These are phyloP conservation scores for Drosophila robusta DNA, from an alignment of 2,888 invertebrate genomes.

Conservation along the genomic window DNA sequence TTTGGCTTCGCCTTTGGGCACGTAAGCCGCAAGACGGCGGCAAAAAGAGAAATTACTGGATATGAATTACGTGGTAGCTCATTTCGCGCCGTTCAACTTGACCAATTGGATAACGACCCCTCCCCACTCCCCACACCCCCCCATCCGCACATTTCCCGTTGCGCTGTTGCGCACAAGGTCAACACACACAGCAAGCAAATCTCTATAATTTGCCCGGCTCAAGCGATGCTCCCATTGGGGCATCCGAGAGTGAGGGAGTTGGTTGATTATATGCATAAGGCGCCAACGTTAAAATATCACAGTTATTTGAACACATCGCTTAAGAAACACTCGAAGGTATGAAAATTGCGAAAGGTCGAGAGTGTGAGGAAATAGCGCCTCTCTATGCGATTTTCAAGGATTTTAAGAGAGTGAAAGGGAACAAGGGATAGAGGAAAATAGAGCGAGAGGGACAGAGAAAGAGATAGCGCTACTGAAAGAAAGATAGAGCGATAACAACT, in stretches of 20 bases:
- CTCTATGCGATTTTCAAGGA: not conserved
- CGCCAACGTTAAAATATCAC: no score
- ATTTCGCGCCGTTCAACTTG: slow-evolving; percentile 31
- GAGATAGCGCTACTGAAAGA: no score
- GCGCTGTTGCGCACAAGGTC: slow-evolving; percentile 44
- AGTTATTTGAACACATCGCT: no score
- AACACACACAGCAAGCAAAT: slow-evolving; percentile 7
- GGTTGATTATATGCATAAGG: not conserved
- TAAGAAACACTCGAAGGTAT: no score
- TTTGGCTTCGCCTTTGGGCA: slow-evolving; percentile 49
- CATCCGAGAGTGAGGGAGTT: not conserved
- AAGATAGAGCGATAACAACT: no score
- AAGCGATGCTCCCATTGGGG: not conserved
- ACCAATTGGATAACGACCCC: slow-evolving; percentile 50
- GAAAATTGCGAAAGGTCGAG: no score
- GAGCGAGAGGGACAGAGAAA: no score
- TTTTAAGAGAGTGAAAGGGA: not conserved
- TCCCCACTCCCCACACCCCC: not conserved
- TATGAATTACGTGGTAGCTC: slow-evolving; percentile 40
- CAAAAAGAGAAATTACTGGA: slow-evolving; percentile 67
- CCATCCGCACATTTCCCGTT: slow-evolving; percentile 2
- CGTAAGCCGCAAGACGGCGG: slow-evolving; percentile 40
- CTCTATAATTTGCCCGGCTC: slow-evolving; percentile 1
- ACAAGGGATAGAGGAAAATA: no score
- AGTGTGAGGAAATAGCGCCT: no score